Conservation (phyloP, 2,797 vertebrate species). For the Rhinella marina region DNA sequence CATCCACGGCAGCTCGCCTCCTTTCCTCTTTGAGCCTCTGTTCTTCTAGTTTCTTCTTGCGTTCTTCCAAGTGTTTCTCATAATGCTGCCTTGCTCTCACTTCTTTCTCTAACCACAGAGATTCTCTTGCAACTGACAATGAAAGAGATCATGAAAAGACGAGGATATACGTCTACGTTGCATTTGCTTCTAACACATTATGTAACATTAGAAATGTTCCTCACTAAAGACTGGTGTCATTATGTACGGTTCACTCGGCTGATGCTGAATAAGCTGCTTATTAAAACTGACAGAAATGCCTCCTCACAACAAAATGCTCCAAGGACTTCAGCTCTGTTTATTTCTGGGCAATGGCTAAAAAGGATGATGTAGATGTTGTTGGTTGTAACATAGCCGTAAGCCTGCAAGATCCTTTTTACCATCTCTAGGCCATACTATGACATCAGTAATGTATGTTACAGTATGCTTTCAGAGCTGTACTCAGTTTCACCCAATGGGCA, state of each 20-base stretch:
- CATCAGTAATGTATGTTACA: not conserved
- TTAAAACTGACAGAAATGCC: not conserved
- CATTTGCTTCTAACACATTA: not conserved
- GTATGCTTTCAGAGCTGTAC: not conserved
- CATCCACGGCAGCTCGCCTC: conserved; percentile 87
- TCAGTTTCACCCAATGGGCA: not conserved
- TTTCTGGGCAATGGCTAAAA: not conserved
- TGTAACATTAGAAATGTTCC: not conserved
- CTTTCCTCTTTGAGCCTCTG: conserved; percentile 89
- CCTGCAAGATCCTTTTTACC: not conserved
- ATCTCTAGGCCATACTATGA: not conserved
- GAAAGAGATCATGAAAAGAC: not conserved
- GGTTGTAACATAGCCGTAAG: not conserved
- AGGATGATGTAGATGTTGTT: not conserved
- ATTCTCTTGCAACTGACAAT: conserved; percentile 83
- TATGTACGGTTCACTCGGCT: not conserved
- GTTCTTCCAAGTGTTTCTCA: conserved; percentile 89
- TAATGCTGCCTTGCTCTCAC: conserved; percentile 88
- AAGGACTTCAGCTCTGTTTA: not conserved
- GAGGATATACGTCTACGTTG: not conserved
- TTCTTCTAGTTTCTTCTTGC: conserved; percentile 86
- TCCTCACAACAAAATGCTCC: not conserved
- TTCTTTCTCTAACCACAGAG: conserved; percentile 86
- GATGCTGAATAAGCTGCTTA: not conserved
- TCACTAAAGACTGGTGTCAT: not conserved